Evolutionary conservation across 1,140 invertebrate species (phyloP).

Genomic region (Dinoponera quadriceps): DNA sequence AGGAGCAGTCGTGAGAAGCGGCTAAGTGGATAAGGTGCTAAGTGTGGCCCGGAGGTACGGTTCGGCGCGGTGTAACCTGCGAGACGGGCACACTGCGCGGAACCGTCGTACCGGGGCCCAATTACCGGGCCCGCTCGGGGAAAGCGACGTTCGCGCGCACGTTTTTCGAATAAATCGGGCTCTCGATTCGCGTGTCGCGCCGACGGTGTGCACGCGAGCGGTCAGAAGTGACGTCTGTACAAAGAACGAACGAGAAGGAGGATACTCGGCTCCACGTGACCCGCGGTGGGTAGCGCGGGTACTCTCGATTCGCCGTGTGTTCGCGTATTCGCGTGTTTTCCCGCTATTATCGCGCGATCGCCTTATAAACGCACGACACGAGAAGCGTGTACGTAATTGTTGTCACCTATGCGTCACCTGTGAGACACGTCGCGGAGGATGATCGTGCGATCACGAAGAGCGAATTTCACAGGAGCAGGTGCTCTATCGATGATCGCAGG

Average conservation of each 20-base stretch:
- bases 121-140: conserved; percentile 66
- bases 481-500: conserved; percentile 9
- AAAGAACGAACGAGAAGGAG: background rate
- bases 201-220: background rate
- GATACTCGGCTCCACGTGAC: too few species aligned
- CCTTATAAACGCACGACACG: conserved; percentile 5
- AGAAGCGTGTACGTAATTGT: conserved; percentile 19
- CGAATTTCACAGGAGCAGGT: conserved; percentile 56
- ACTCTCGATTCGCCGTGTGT: background rate
- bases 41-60: conserved; percentile 80
- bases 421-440: conserved; percentile 13
- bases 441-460: conserved; percentile 30
- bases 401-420: conserved; percentile 63
- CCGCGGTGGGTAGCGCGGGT: too few species aligned
- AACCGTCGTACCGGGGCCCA: conserved; percentile 65
- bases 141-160: conserved; percentile 54
- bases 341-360: conserved; percentile 25
- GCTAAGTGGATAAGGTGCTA: conserved; percentile 85
- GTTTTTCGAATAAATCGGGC: conserved; percentile 37
- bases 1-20: conserved; percentile 81
- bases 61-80: conserved; percentile 67
- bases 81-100: conserved; percentile 54
- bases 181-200: conserved; percentile 20
- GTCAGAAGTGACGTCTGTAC: background rate
- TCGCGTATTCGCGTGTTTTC: background rate